Percentiles rank a stretch among this genome's conserved stretches.
phyloP scores from a whole-genome alignment of 1,140 invertebrate species.

The Plutomurus gul region DNA sequence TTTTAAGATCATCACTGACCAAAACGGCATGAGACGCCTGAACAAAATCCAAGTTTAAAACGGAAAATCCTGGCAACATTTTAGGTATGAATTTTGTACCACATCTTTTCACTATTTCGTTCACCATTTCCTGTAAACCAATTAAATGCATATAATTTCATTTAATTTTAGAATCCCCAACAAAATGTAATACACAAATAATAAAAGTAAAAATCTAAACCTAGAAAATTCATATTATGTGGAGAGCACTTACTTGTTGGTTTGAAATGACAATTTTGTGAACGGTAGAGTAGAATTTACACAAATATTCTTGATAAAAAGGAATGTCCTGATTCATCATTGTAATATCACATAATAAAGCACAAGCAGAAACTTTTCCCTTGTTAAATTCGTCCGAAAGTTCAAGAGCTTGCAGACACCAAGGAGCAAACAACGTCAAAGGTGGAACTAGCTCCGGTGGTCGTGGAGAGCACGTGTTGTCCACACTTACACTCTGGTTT shows the following conservation, averaged over 20 bases:
- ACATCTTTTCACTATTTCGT: constrained; percentile 70
- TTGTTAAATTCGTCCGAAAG: constrained; percentile 69
- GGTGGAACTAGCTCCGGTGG: constrained; percentile 77
- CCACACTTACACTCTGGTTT: constrained; percentile 77
- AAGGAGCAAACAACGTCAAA: constrained; percentile 80
- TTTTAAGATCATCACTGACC: constrained; percentile 76
- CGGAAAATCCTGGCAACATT: constrained; percentile 82
- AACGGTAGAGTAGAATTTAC: constrained; percentile 84
- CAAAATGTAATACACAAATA: no score
- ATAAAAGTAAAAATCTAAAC: background rate
- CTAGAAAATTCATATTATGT: background rate
- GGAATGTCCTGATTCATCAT: constrained; percentile 66
- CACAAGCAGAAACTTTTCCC: constrained; percentile 78
- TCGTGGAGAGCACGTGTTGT: constrained; percentile 72
- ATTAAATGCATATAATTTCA: background rate
- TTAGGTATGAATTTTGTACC: constrained; percentile 84
- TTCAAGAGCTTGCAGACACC: constrained; percentile 79
- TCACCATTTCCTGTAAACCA: constrained; percentile 65
- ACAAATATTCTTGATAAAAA: constrained; percentile 71
- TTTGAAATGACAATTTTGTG: constrained; percentile 64
- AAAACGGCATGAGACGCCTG: constrained; percentile 85
- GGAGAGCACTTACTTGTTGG: constrained; percentile 36
- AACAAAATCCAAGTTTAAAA: constrained; percentile 86
- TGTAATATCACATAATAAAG: constrained; percentile 75
- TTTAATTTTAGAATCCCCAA: no score